Evolutionary conservation across 2,113 vertebrate genomes (phyloP).

Genomic region (Myanophis thanlyinensis): DNA sequence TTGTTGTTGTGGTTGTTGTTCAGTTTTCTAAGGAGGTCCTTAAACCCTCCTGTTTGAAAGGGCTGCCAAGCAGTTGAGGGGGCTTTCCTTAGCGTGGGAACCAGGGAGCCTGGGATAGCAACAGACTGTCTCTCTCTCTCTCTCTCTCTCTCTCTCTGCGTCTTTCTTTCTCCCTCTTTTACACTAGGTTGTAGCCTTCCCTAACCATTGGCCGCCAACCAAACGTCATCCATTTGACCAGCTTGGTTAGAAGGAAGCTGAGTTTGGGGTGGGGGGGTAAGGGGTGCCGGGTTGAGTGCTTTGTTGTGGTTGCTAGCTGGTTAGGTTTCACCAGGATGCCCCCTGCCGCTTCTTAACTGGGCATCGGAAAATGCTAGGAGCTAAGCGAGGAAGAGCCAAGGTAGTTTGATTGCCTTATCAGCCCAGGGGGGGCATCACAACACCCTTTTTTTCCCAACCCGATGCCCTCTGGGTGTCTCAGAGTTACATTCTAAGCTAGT

Average conservation of each 20-base stretch:
- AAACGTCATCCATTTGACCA: neutral
- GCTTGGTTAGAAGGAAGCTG: neutral
- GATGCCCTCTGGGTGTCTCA: neutral
- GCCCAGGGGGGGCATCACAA: neutral
- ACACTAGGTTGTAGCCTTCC: neutral
- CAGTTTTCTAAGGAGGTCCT: neutral
- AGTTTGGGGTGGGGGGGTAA: too few relatives aligned
- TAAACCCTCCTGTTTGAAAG: neutral
- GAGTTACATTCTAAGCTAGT: neutral
- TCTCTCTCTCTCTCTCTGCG: neutral
- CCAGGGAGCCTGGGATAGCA: too few relatives aligned
- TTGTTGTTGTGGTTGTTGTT: neutral
- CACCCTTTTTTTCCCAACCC: neutral
- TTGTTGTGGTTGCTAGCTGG: neutral
- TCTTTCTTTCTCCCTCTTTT: neutral
- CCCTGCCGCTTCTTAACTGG: neutral
- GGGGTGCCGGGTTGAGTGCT: too few relatives aligned
- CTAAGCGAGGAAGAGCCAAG: neutral
- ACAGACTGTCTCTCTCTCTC: too few relatives aligned
- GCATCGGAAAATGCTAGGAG: neutral
- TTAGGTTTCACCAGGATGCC: neutral
- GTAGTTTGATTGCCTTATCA: neutral
- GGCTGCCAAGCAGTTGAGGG: neutral
- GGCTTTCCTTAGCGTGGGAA: neutral
- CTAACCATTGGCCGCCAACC: neutral